phyloP scores from a whole-genome alignment of 2,113 vertebrate species.

The Seriola dumerili region DNA sequence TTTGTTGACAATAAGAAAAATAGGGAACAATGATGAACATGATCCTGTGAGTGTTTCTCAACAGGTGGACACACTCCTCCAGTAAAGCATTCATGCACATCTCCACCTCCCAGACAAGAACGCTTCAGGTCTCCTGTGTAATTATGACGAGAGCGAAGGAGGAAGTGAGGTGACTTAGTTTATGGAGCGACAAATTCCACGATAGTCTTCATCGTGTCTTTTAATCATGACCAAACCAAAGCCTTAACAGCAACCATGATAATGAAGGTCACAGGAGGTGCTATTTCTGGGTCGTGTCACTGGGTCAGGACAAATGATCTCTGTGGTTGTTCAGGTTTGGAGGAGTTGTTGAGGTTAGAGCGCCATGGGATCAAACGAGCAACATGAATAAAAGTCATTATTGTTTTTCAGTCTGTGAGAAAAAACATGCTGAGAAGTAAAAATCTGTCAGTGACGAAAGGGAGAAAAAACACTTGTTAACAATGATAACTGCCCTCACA shows the following conservation, averaged over 20 bases:
- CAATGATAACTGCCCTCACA: conserved; percentile 43
- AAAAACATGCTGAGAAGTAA: conserved; percentile 21
- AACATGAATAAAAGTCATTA: too few species aligned
- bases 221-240: background rate
- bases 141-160: background rate
- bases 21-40: background rate
- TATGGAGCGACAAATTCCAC: background rate
- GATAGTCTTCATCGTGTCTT: too few species aligned
- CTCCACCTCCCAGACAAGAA: too few species aligned
- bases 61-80: background rate
- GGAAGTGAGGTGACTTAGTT: background rate
- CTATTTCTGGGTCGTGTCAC: too few species aligned
- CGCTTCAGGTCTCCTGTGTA: background rate
- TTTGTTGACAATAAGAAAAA: background rate
- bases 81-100: background rate
- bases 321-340: background rate
- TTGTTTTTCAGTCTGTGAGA: conserved; percentile 18
- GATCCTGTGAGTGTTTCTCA: background rate
- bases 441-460: conserved; percentile 26
- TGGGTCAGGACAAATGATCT: background rate
- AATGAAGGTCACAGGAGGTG: background rate
- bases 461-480: conserved; percentile 28
- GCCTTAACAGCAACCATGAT: background rate
- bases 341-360: background rate
- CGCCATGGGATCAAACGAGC: background rate